Evolutionary conservation across 2,113 vertebrate genomes (phyloP), one percentile per base, ranked within the genome.

Genomic region (Brachyistius frenatus): DNA sequence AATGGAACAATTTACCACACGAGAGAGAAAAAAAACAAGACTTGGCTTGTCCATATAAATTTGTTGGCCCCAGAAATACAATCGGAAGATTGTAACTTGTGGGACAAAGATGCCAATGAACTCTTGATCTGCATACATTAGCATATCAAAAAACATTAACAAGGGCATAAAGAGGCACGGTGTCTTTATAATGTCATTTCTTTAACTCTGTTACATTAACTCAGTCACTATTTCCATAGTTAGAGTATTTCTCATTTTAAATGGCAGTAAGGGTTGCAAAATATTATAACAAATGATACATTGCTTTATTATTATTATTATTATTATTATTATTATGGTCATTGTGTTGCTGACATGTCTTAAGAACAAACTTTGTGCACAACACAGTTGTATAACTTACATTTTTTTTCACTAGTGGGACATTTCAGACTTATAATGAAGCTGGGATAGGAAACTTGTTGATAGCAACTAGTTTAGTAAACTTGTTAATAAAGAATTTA

Each of bases 41-140:
- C 3, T 70, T 63, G 46, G 46, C 79, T 52, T 68, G 35, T 66
- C 61, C 66, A 36, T 60, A 66, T 78, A 50, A 69, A 13, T 84
- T 69, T 78, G 79, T 78, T 80, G 67, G 76, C 76, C 63, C 47
- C 74, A 86, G 80, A 87, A 91, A 86, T 83, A 87, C 80, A 90
- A 81, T 91, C 73, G 86, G 85, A 80, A 88, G 70, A 85, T 44
- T 78, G 76, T 49, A 67, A 86, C 86, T 86, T 71, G 61, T 54
- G 87, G 84, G 89, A 91, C 46, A 23, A 56, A 79, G 61, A 91
- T 89, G 84, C 70, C 91, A 91, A 92, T 93, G 74, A 50, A 1
- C 5, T n/a, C 64, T 62, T 74, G 55, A 89, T 92, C 76, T 92
- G 58, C 89, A 89, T 92, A 90, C 55, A 93, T 92, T 91, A 79